Conservation (phyloP, 2,113 vertebrate genomes). For the Crocuta crocuta region DNA sequence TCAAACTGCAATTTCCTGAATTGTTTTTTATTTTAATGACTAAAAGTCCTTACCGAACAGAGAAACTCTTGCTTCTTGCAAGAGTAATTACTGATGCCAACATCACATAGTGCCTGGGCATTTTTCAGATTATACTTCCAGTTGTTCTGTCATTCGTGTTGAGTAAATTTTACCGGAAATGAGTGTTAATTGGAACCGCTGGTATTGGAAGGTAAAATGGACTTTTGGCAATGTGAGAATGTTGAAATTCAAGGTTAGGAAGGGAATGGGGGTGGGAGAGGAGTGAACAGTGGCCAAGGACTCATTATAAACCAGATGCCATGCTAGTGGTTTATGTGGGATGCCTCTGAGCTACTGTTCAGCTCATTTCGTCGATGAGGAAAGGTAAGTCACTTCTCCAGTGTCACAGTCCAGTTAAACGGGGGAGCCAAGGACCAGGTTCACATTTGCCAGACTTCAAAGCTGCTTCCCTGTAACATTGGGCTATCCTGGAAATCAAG, state of each 20-base stretch:
- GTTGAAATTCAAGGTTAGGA: conserved; percentile 5
- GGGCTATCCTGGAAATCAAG: background rate
- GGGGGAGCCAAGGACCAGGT: background rate
- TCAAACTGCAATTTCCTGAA: background rate
- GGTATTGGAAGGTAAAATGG: background rate
- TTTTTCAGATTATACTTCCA: conserved; percentile 30
- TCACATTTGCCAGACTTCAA: background rate
- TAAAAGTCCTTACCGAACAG: background rate
- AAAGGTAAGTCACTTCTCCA: background rate
- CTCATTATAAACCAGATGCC: background rate
- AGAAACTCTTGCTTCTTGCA: background rate
- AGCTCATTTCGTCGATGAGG: background rate
- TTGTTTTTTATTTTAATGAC: conserved; percentile 36
- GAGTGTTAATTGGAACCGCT: background rate
- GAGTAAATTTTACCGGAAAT: background rate
- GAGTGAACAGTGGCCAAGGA: background rate
- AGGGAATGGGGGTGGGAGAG: background rate
- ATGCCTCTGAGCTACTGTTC: background rate
- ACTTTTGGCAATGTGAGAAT: background rate
- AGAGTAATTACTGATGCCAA: background rate
- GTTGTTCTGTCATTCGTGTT: background rate
- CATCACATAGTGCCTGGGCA: background rate
- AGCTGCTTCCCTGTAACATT: background rate
- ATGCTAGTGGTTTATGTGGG: accelerated
- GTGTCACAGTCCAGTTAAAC: background rate